Percentiles rank a stretch among this genome's conserved stretches.
These are phyloP conservation scores for Apistogramma diplotaenia DNA, from an alignment of 2,113 vertebrate genomes.

Conservation along the genomic window DNA sequence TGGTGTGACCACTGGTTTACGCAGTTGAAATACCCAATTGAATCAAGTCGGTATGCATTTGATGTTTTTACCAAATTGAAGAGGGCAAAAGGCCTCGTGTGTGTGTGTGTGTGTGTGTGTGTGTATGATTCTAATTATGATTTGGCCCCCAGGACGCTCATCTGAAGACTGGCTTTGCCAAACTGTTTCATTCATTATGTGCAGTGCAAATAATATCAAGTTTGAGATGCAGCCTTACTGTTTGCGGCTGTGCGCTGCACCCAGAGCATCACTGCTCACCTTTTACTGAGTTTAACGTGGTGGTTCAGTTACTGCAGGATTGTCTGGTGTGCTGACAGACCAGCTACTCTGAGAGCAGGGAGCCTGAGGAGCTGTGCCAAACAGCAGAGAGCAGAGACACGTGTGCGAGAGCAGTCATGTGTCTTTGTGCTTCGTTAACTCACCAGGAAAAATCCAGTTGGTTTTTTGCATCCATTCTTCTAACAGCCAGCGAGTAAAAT, in stretches of 20 bases:
- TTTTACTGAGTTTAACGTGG: constrained; percentile 4
- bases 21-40: neutral
- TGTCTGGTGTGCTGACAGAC: constrained; percentile 20
- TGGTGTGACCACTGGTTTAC: neutral
- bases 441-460: neutral
- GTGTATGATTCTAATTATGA: neutral
- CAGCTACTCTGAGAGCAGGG: constrained; percentile 21
- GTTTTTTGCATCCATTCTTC: neutral
- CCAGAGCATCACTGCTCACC: constrained; percentile 20
- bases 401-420: neutral
- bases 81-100: neutral
- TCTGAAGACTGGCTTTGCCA: neutral
- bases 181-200: neutral
- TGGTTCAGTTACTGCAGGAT: constrained; percentile 16
- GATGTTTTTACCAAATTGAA: neutral
- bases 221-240: neutral
- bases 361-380: constrained; percentile 18
- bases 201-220: neutral
- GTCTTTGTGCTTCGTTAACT: neutral
- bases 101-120: neutral
- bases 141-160: neutral
- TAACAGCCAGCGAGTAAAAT: neutral
- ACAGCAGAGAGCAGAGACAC: neutral
- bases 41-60: neutral
- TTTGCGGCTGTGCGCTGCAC: neutral